Conservation (phyloP, 2,888 invertebrate species). For the Cosmopolites sordidus region DNA sequence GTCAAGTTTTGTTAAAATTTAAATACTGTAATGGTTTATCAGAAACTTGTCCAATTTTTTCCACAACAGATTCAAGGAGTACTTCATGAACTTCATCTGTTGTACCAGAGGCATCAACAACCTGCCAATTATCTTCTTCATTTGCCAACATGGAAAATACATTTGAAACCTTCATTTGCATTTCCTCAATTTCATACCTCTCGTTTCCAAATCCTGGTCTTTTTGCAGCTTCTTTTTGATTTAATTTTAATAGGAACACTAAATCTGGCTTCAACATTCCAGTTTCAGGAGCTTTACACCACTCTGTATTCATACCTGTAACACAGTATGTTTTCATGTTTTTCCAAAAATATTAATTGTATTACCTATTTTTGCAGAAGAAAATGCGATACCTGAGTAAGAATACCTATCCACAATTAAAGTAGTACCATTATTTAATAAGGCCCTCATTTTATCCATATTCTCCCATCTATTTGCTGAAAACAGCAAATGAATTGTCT, state of each 20-base stretch:
- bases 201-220: slow-evolving; percentile 80
- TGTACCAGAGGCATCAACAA: slow-evolving; percentile 57
- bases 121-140: slow-evolving; percentile 62
- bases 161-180: slow-evolving; percentile 67
- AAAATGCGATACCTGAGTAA: slow-evolving; percentile 88
- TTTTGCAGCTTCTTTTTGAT: slow-evolving; percentile 54
- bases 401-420: slow-evolving; percentile 91
- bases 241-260: slow-evolving; percentile 73
- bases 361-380: slow-evolving; percentile 65
- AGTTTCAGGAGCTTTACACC: slow-evolving; percentile 85
- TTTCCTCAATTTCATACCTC: slow-evolving; percentile 63
- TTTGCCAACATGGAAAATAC: slow-evolving; percentile 57
- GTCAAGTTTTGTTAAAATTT: slow-evolving; percentile 33
- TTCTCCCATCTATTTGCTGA: slow-evolving; percentile 94
- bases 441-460: slow-evolving; percentile 60
- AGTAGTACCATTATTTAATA: slow-evolving; percentile 68
- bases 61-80: slow-evolving; percentile 40
- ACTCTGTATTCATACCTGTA: slow-evolving; percentile 67
- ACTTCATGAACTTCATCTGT: slow-evolving; percentile 48
- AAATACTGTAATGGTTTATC: slow-evolving; percentile 32
- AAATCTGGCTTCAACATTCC: slow-evolving; percentile 87
- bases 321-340: slow-evolving; percentile 2
- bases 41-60: slow-evolving; percentile 37
- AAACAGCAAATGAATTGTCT: slow-evolving; percentile 87
- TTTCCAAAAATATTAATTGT: too few relatives aligned